phyloP scores from a whole-genome alignment of 1,140 invertebrate species.

The Trichogramma pretiosum region DNA sequence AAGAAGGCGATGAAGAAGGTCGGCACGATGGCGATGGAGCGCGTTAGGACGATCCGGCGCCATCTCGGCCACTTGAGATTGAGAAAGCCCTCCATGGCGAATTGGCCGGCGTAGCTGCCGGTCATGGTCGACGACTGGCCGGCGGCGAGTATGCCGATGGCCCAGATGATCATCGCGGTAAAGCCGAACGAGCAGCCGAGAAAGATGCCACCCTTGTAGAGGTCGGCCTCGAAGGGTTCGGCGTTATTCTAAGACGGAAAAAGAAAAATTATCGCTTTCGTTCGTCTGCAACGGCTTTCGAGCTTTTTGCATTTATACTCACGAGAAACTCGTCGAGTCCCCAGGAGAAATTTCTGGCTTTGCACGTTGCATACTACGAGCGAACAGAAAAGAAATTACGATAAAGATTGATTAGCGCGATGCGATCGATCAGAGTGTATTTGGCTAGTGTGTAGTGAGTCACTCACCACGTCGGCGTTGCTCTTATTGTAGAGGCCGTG shows the following conservation, averaged over 20 bases:
- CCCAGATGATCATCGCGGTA: constrained; percentile 81
- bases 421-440: too few species aligned
- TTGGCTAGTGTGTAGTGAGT: too few species aligned
- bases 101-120: constrained; percentile 67
- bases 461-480: constrained; percentile 59
- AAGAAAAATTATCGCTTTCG: too few species aligned
- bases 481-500: constrained; percentile 68
- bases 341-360: too few species aligned
- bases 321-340: too few species aligned
- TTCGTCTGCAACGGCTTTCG: too few species aligned
- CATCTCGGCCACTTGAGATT: constrained; percentile 81
- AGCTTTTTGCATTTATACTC: too few species aligned
- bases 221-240: constrained; percentile 58
- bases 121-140: constrained; percentile 91
- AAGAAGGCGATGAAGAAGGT: constrained; percentile 74
- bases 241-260: too few species aligned
- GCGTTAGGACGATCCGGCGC: constrained; percentile 79
- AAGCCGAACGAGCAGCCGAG: constrained; percentile 78
- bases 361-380: too few species aligned
- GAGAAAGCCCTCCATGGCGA: constrained; percentile 80
- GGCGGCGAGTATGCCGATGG: constrained; percentile 78
- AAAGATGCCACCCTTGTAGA: constrained; percentile 77
- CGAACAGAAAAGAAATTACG: too few species aligned
- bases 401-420: too few species aligned
- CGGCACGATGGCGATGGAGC: constrained; percentile 79